phyloP scores from a whole-genome alignment of 1,140 invertebrate species.

The Hylyphantes graminicola region DNA sequence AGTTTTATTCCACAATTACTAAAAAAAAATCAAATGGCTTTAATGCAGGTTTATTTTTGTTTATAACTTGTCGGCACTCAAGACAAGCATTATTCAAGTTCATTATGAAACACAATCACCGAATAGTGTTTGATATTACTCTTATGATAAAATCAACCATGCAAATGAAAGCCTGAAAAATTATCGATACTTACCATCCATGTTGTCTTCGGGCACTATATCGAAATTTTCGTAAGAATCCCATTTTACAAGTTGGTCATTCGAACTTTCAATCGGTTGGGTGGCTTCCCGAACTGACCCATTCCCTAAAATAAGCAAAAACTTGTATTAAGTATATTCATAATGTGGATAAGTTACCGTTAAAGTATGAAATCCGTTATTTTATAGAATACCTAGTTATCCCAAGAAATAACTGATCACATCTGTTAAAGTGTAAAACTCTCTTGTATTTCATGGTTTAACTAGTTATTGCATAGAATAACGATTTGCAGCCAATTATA shows the following conservation, averaged over 20 bases:
- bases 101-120: neutral
- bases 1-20: too few relatives aligned
- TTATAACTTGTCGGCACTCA: too few relatives aligned
- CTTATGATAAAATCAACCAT: constrained; percentile 20
- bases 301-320: constrained; percentile 41
- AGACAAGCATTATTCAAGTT: too few relatives aligned
- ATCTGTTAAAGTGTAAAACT: too few relatives aligned
- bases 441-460: too few relatives aligned
- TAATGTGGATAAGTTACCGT: neutral
- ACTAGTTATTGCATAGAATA: too few relatives aligned
- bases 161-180: neutral
- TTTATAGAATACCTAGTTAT: too few relatives aligned
- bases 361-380: too few relatives aligned
- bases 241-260: constrained; percentile 80
- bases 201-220: constrained; percentile 67
- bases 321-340: neutral
- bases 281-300: constrained; percentile 59
- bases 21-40: too few relatives aligned
- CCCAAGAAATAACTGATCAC: too few relatives aligned
- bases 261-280: constrained; percentile 70
- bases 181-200: constrained; percentile 65
- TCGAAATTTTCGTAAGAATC: constrained; percentile 86
- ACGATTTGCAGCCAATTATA: too few relatives aligned
- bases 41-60: too few relatives aligned
- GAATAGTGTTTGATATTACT: neutral